Conservation (phyloP, 2,797 vertebrate species). For the Semaprochilodus insignis region DNA sequence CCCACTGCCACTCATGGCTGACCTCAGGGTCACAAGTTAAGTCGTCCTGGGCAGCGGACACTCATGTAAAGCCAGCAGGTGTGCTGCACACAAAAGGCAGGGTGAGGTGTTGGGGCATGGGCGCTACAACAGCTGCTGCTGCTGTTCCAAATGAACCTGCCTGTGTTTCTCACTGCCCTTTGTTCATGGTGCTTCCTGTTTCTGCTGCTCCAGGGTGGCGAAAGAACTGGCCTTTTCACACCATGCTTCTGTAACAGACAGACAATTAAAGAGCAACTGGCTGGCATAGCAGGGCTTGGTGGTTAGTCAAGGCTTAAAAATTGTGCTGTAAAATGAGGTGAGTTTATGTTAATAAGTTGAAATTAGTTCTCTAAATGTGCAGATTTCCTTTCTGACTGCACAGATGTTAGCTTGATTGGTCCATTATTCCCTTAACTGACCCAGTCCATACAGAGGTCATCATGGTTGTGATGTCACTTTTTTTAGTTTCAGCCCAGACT, state of each 20-base stretch:
- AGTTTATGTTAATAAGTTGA: too few species aligned
- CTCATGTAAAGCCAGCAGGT: conserved; percentile 21
- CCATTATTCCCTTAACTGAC: too few species aligned
- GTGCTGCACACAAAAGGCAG: conserved; percentile 11
- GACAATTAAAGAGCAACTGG: neutral
- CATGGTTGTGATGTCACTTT: too few species aligned
- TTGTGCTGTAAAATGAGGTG: too few species aligned
- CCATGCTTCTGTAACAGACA: neutral
- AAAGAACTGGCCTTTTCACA: neutral
- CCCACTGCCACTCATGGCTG: conserved; percentile 20
- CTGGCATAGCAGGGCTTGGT: too few species aligned
- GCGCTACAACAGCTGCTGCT: neutral
- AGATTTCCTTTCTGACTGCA: too few species aligned
- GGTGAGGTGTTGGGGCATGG: neutral
- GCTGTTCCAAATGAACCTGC: neutral
- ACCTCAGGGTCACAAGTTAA: conserved; percentile 29
- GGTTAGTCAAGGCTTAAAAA: too few species aligned
- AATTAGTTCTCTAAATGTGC: too few species aligned
- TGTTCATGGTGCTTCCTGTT: neutral
- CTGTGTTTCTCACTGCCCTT: neutral
- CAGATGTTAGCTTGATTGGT: too few species aligned
- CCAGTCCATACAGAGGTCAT: too few species aligned
- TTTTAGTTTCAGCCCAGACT: too few species aligned
- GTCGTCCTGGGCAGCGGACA: conserved; percentile 15
- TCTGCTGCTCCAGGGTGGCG: neutral